A percentile compares a stretch with the other conserved stretches of the same genome.
Conservation (phyloP, 2,888 invertebrate genomes). For the Atethmia centrago region DNA sequence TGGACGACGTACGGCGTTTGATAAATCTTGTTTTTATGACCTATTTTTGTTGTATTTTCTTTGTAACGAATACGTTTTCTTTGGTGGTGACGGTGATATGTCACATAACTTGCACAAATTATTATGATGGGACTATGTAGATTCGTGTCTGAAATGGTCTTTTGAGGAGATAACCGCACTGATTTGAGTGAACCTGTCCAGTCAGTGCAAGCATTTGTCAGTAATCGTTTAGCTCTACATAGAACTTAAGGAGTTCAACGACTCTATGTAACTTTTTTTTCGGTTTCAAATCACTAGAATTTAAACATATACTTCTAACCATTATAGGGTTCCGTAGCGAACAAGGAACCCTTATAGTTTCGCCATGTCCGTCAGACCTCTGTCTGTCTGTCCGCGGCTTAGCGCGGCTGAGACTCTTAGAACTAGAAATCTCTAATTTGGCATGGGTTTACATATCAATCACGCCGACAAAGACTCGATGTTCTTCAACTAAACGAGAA, state of each 20-base stretch:
- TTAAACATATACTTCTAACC: not conserved
- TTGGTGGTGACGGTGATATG: constrained; percentile 5
- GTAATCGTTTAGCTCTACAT: not conserved
- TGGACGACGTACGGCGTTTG: constrained; percentile 49
- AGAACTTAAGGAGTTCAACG: not conserved
- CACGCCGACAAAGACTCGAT: no score
- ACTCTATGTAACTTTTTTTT: not conserved
- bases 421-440: no score
- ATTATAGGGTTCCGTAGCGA: no score
- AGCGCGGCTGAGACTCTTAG: no score
- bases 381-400: no score
- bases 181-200: not conserved
- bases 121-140: not conserved
- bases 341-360: no score
- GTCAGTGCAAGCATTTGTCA: not conserved
- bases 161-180: not conserved
- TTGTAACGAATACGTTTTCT: constrained; percentile 44
- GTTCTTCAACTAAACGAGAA: no score
- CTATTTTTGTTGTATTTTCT: constrained; percentile 51
- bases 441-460: no score
- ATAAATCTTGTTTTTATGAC: constrained; percentile 59
- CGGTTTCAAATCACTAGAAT: not conserved
- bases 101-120: no score
- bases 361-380: no score
- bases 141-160: not conserved